These are phyloP conservation scores for Cyanoramphus novaezelandiae DNA, from an alignment of 2,113 vertebrate genomes.

Conservation along the genomic window DNA sequence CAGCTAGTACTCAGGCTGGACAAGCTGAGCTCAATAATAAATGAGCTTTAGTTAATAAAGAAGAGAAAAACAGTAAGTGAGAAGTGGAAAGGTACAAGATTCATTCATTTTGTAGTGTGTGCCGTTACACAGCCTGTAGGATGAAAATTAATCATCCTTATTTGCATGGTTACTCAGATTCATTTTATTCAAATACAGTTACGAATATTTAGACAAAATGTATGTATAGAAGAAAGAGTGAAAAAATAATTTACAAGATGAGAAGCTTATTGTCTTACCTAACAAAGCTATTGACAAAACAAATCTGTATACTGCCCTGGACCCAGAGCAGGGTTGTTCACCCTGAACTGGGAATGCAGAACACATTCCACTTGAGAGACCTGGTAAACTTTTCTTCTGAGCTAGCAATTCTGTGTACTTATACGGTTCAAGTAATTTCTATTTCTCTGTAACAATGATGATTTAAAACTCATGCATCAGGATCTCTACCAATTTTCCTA, in stretches of 20 bases:
- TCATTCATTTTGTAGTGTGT: neutral
- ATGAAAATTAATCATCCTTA: neutral
- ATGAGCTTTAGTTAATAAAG: neutral
- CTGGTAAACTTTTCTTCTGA: neutral
- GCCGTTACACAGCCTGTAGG: neutral
- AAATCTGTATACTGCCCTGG: neutral
- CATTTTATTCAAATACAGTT: neutral
- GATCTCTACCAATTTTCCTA: neutral
- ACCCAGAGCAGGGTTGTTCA: neutral
- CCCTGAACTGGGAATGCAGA: neutral
- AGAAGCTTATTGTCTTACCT: neutral
- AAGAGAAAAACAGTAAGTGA: neutral
- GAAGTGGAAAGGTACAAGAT: neutral
- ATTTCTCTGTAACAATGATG: neutral
- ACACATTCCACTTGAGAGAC: neutral
- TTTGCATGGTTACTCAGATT: neutral
- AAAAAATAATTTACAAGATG: neutral
- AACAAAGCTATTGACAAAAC: neutral
- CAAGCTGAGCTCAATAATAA: neutral
- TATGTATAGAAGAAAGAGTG: neutral
- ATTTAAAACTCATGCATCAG: neutral
- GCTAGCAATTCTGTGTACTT: neutral
- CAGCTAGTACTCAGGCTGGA: neutral
- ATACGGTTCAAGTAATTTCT: neutral
- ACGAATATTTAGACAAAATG: neutral